These are phyloP conservation scores for Ceriagrion tenellum DNA, from an alignment of 2,888 invertebrate species.

Conservation along the genomic window DNA sequence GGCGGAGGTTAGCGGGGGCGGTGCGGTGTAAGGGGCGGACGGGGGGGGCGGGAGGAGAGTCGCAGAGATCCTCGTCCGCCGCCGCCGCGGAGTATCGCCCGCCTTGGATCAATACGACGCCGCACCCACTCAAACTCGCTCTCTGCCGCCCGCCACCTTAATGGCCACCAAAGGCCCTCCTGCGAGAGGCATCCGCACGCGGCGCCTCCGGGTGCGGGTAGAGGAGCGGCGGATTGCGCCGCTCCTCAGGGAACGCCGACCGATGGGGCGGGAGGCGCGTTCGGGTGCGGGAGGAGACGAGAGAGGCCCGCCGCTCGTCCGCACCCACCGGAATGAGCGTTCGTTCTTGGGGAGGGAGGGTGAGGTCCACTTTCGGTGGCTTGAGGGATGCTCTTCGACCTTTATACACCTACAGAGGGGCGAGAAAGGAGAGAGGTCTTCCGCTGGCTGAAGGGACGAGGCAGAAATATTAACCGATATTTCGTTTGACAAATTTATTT, in stretches of 20 bases:
- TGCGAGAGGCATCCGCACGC: constrained; percentile 20
- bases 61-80: constrained; percentile 40
- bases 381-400: no score
- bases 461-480: no score
- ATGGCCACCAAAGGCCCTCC: constrained; percentile 57
- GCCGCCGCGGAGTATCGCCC: constrained; percentile 35
- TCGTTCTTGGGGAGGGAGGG: no score
- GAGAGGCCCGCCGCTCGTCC: neutral
- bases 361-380: no score
- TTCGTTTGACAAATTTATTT: no score
- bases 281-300: neutral
- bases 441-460: no score
- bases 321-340: neutral
- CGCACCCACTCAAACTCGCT: constrained; percentile 50
- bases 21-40: neutral
- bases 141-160: constrained; percentile 36
- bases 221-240: neutral
- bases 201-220: neutral
- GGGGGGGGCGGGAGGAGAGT: neutral
- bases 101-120: constrained; percentile 57
- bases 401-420: no score
- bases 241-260: neutral
- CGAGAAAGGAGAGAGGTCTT: no score
- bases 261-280: neutral
- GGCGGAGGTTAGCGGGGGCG: constrained; percentile 4